A percentile compares a stretch with the other conserved stretches of the same genome.
Conservation (phyloP, 2,113 vertebrate genomes). For the Myiopsitta monachus region DNA sequence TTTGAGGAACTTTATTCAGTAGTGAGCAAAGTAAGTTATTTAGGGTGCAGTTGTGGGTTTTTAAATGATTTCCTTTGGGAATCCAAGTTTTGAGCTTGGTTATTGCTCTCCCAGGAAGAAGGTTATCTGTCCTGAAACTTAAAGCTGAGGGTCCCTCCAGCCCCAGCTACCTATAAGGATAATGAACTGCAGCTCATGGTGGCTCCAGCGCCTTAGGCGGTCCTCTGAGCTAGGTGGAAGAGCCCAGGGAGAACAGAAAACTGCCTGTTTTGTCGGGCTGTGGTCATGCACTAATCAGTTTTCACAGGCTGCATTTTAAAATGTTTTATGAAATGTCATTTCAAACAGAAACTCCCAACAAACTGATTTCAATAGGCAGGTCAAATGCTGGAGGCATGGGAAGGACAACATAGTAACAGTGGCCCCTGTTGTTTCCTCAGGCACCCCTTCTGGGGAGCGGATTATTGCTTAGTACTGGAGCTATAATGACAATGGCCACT, state of each 20-base stretch:
- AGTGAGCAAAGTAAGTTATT: not conserved
- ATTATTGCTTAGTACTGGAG: not conserved
- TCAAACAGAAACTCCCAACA: not conserved
- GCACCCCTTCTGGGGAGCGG: not conserved
- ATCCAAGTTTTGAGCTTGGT: not conserved
- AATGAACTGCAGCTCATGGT: not conserved
- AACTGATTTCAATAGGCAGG: not conserved
- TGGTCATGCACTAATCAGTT: not conserved
- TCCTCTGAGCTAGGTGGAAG: not conserved
- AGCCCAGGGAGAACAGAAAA: not conserved
- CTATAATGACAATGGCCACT: not conserved
- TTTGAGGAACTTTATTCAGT: not conserved
- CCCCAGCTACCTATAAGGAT: not conserved
- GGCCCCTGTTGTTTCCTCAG: not conserved
- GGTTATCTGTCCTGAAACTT: not conserved
- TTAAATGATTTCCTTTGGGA: not conserved
- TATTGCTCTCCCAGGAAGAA: not conserved
- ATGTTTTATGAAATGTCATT: not conserved
- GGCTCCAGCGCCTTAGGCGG: accelerated
- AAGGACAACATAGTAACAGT: not conserved
- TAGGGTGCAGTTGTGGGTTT: not conserved
- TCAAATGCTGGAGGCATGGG: not conserved
- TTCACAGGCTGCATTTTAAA: not conserved
- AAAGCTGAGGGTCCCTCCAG: not conserved
- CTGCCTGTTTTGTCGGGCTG: not conserved